These are phyloP conservation scores for Drosophila neonasuta DNA, from an alignment of 2,888 invertebrate genomes.

Conservation along the genomic window DNA sequence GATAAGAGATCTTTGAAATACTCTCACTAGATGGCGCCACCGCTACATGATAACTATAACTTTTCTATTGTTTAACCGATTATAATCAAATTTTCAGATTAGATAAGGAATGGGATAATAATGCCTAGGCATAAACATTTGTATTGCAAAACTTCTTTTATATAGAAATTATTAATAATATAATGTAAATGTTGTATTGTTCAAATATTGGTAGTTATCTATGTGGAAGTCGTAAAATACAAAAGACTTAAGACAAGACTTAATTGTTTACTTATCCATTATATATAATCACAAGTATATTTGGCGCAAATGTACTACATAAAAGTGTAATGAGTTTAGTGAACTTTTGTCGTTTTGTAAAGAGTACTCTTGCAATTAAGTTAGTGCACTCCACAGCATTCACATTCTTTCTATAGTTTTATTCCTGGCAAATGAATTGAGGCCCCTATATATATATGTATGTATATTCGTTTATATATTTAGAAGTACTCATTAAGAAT, in stretches of 20 bases:
- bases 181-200: neutral
- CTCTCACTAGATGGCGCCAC: neutral
- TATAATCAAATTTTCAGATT: neutral
- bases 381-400: neutral
- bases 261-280: neutral
- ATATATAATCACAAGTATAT: constrained; percentile 2
- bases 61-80: neutral
- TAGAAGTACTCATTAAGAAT: neutral
- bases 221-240: constrained; percentile 3
- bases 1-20: neutral
- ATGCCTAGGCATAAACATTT: neutral
- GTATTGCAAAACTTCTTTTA: no score
- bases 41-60: neutral
- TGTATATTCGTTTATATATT: neutral
- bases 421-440: constrained; percentile 23
- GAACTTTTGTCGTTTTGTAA: constrained; percentile 20
- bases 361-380: neutral
- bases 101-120: neutral
- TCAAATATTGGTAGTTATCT: neutral
- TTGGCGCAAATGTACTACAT: neutral
- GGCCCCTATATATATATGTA: neutral
- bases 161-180: no score
- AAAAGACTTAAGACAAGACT: neutral
- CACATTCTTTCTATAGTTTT: constrained; percentile 19
- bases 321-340: constrained; percentile 14